Conservation (phyloP, 1,140 invertebrate species). For the Tribolium madens region DNA sequence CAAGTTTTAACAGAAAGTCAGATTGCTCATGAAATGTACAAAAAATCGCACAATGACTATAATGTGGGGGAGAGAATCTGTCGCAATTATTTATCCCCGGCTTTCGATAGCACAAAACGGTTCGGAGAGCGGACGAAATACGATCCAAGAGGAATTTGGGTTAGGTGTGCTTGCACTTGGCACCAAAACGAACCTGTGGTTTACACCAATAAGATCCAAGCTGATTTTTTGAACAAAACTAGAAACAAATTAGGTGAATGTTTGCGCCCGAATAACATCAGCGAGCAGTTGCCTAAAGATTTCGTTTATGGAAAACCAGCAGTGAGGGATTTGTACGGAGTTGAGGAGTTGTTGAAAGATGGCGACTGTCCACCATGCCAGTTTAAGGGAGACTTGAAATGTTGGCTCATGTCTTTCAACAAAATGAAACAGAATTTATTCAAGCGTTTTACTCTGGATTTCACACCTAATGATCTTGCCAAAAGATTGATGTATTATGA, state of each 20-base stretch:
- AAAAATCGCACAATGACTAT: constrained; percentile 64
- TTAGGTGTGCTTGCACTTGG: constrained; percentile 66
- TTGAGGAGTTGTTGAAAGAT: constrained; percentile 65
- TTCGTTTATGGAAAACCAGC: constrained; percentile 66
- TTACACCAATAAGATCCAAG: constrained; percentile 64
- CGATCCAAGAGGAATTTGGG: constrained; percentile 67
- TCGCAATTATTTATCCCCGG: constrained; percentile 47
- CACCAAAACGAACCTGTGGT: constrained; percentile 62
- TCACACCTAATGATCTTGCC: constrained; percentile 64
- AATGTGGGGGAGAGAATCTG: constrained; percentile 60
- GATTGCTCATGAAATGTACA: constrained; percentile 61
- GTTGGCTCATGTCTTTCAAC: constrained; percentile 66
- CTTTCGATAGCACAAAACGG: constrained; percentile 56
- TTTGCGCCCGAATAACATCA: constrained; percentile 67
- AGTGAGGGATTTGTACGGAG: constrained; percentile 64
- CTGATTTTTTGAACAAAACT: constrained; percentile 63
- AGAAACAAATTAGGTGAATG: constrained; percentile 64
- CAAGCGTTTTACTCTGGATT: constrained; percentile 61
- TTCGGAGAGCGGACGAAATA: constrained; percentile 66
- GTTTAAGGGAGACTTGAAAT: constrained; percentile 56
- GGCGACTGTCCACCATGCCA: constrained; percentile 59
- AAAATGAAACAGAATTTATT: constrained; percentile 65
- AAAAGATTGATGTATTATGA: constrained; percentile 66
- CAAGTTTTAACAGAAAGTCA: constrained; percentile 63
- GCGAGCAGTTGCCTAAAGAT: constrained; percentile 64